These are phyloP conservation scores for Pyrocephalus nanus DNA, from an alignment of 2,797 vertebrate genomes.

Conservation along the genomic window DNA sequence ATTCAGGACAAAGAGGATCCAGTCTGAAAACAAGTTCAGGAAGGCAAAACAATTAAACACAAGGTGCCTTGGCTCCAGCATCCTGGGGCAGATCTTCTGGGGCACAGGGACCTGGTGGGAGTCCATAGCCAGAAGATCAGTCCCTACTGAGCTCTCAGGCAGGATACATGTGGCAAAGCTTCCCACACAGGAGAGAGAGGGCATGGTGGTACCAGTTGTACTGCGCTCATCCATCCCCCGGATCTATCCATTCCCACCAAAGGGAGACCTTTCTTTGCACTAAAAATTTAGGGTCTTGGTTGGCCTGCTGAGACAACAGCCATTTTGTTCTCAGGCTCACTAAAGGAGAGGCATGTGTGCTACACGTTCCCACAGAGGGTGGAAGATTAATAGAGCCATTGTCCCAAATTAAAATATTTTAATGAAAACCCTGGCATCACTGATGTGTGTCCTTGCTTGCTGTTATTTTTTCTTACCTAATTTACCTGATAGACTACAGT, in stretches of 20 bases:
- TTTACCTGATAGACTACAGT: constrained; percentile 30
- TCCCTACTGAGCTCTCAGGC: background rate
- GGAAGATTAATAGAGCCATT: constrained; percentile 45
- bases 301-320: background rate
- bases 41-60: constrained; percentile 54
- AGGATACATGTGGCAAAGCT: background rate
- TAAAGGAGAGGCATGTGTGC: background rate
- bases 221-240: fast-evolving
- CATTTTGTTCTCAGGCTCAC: background rate
- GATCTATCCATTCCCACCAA: background rate
- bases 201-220: fast-evolving
- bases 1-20: constrained; percentile 23
- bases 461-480: constrained; percentile 47
- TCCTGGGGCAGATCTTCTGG: background rate
- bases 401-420: constrained; percentile 53
- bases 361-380: background rate
- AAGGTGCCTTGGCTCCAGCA: constrained; percentile 10
- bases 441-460: constrained; percentile 42
- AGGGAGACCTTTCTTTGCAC: background rate
- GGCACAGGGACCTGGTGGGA: background rate
- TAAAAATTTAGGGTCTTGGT: background rate
- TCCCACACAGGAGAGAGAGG: background rate
- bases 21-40: constrained; percentile 52
- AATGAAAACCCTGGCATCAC: constrained; percentile 36
- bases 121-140: background rate